Percentiles rank a stretch among this genome's conserved stretches.
Evolutionary conservation across 2,888 invertebrate species (phyloP).

Genomic region (Stictocephala bisonia): DNA sequence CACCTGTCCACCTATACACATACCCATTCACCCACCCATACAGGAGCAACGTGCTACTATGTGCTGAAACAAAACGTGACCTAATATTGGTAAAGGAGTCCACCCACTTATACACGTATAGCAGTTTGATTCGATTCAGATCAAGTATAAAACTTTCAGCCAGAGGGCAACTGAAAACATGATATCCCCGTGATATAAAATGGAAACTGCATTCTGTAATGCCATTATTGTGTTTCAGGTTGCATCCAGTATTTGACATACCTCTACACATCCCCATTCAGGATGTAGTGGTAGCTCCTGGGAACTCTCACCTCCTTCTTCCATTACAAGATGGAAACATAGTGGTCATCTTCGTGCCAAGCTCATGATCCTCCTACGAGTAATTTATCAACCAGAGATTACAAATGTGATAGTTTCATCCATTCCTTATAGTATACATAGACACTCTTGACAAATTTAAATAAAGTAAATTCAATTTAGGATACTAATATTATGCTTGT

Average conservation of each 20-base stretch:
- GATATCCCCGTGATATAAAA: too few relatives aligned
- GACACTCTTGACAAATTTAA: neutral
- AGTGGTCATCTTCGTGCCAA: conserved; percentile 66
- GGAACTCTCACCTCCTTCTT: conserved; percentile 70
- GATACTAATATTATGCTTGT: neutral
- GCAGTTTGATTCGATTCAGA: too few relatives aligned
- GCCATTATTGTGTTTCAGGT: conserved; percentile 61
- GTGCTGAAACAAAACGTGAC: too few relatives aligned
- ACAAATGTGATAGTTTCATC: neutral
- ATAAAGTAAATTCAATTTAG: neutral
- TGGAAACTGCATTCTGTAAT: too few relatives aligned
- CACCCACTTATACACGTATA: too few relatives aligned
- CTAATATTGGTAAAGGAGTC: too few relatives aligned
- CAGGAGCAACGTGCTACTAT: too few relatives aligned
- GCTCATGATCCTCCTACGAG: conserved; percentile 36
- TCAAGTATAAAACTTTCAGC: too few relatives aligned
- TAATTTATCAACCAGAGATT: neutral
- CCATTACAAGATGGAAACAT: conserved; percentile 70
- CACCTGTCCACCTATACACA: too few relatives aligned
- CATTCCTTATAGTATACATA: conserved; percentile 24
- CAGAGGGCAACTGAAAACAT: too few relatives aligned
- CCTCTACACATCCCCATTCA: conserved; percentile 68
- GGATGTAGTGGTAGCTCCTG: conserved; percentile 67
- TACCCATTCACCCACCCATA: too few relatives aligned
- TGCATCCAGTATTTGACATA: conserved; percentile 68